A percentile compares a stretch with the other conserved stretches of the same genome.
Conservation (phyloP, 2,888 invertebrate species). For the Lysandra bellargus region DNA sequence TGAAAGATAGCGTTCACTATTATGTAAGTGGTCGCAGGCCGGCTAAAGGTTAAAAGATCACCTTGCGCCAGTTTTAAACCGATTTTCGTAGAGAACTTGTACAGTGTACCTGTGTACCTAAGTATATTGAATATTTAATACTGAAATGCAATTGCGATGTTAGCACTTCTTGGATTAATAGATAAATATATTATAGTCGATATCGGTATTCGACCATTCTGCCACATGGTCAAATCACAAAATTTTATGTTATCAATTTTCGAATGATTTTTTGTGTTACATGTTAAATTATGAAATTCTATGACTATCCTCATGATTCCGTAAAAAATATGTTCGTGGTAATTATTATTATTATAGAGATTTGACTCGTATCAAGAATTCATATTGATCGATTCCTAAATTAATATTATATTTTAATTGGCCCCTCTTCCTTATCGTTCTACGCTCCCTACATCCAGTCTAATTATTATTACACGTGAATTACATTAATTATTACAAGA, state of each 20-base stretch:
- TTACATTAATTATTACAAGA: slow-evolving; percentile 2
- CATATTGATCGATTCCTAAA: neutral
- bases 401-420: neutral
- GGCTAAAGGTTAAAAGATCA: slow-evolving; percentile 32
- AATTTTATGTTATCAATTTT: too few relatives aligned
- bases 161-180: too few relatives aligned
- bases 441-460: neutral
- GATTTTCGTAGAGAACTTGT: slow-evolving; percentile 27
- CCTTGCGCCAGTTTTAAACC: slow-evolving; percentile 35
- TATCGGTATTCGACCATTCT: too few relatives aligned
- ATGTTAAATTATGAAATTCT: too few relatives aligned
- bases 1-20: neutral
- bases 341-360: too few relatives aligned
- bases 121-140: neutral
- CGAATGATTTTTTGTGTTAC: too few relatives aligned
- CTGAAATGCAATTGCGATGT: neutral
- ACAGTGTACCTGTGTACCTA: too few relatives aligned
- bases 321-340: too few relatives aligned
- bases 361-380: neutral
- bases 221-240: too few relatives aligned
- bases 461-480: slow-evolving; percentile 12
- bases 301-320: too few relatives aligned
- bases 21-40: slow-evolving; percentile 22
- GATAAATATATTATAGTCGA: too few relatives aligned
- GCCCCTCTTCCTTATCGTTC: neutral